Evolutionary conservation across 1,140 invertebrate species (phyloP).

Genomic region (Drosophila quadrilineata): DNA sequence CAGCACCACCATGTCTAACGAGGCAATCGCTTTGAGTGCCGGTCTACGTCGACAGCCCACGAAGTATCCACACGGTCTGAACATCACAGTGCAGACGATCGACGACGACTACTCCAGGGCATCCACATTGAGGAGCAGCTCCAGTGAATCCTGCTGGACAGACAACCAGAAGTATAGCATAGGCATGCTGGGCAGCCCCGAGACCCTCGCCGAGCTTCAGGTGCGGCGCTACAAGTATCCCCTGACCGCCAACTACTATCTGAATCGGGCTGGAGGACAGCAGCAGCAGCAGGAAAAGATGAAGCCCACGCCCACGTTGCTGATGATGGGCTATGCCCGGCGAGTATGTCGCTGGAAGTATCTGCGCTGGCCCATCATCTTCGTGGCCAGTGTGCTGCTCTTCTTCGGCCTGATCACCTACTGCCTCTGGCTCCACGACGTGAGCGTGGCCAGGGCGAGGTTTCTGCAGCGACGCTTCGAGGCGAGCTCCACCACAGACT

Average conservation of each 20-base stretch:
- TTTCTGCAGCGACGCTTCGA: constrained; percentile 66
- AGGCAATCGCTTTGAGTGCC: constrained; percentile 18
- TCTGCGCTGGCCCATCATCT: constrained; percentile 75
- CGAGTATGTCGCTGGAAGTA: constrained; percentile 73
- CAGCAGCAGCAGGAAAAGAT: constrained; percentile 13
- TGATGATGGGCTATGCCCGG: constrained; percentile 56
- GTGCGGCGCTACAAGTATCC: constrained; percentile 77
- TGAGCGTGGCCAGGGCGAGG: constrained; percentile 64
- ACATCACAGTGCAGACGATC: constrained; percentile 68
- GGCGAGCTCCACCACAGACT: constrained; percentile 37
- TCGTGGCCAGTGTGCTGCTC: constrained; percentile 68
- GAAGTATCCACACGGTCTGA: constrained; percentile 73
- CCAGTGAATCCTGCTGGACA: constrained; percentile 52
- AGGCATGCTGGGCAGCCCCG: constrained; percentile 62
- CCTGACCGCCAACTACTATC: constrained; percentile 71
- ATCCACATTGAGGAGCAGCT: constrained; percentile 49
- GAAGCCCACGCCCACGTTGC: constrained; percentile 48
- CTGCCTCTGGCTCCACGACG: constrained; percentile 74
- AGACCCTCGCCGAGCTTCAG: constrained; percentile 70
- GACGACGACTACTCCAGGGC: constrained; percentile 61
- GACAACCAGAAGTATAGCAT: constrained; percentile 69
- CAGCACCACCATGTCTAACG: not conserved
- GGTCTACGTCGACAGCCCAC: constrained; percentile 68
- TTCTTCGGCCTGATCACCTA: constrained; percentile 78
- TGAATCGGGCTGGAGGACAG: constrained; percentile 32